Evolutionary conservation across 2,113 vertebrate genomes (phyloP), one percentile per base, ranked within the genome.

Genomic region (Cettia cetti): DNA sequence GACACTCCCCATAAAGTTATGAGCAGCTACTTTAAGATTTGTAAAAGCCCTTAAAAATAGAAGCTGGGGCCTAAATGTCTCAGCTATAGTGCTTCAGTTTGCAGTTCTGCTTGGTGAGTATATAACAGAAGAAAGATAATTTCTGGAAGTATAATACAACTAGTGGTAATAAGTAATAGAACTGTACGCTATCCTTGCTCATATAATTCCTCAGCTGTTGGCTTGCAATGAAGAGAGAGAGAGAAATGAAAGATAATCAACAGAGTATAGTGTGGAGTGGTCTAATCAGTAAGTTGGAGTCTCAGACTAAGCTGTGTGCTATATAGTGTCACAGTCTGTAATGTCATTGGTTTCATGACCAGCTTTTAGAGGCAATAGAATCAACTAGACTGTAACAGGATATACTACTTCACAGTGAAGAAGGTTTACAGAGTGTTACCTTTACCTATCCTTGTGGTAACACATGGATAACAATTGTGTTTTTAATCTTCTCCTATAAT

Each of bases 31-130:
- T 66, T 65, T 56, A 65, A 35, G 47, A 53, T 90, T 89, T 85
- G 50, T 74, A 86, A 89, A 94, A 90, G 26, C 31, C 49, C 23
- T 88, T 83, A 89, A 89, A 95, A 92, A 70, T 66, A 78, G 85
- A 86, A 92, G 4, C 14, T 76, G 57, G 22, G 50, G 9, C 59
- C 22, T 87, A 72, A 96, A 91, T 31, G 44, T 61, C 64, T 75
- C 72, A 77, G 35, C 45, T 56, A 15, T 31, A 75, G 64, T 69
- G 35, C 60, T 81, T 83, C 59, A 28, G 24, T 76, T 82, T 89
- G 35, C 59, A 94, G 27, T 54, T 81, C 68, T 63, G 9, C n/a
- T 84, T 85, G 47, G 45, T 39, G 59, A 92, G 66, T 27, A 31
- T 53, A 14, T 57, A 87, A 85, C 2, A 14, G 59, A 94, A 80